Evolutionary conservation across 2,113 vertebrate genomes (phyloP).

Genomic region (Hydrolagus affinis): DNA sequence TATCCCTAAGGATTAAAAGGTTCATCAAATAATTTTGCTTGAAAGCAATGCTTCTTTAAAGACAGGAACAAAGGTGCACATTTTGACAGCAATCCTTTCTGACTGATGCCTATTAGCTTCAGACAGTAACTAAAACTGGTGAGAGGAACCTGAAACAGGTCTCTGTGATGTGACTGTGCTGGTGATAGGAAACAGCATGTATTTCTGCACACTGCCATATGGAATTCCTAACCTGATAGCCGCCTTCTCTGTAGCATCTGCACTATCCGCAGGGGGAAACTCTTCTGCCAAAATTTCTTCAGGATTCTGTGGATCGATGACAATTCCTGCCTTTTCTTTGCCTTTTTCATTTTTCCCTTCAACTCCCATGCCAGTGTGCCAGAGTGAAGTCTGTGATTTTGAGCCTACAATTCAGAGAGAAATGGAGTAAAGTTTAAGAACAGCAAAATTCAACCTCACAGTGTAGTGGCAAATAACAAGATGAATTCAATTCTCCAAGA

Average conservation of each 20-base stretch:
- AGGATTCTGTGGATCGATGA: slow-evolving; percentile 65
- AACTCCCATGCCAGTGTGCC: slow-evolving; percentile 74
- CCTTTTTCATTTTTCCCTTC: slow-evolving; percentile 68
- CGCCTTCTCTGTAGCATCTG: slow-evolving; percentile 78
- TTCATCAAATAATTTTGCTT: neutral
- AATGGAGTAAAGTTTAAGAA: neutral
- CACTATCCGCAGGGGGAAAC: slow-evolving; percentile 64
- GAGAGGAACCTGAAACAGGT: neutral
- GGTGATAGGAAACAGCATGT: neutral
- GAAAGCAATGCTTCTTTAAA: neutral
- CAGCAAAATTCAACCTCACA: neutral
- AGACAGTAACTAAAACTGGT: neutral
- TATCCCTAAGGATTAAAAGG: neutral
- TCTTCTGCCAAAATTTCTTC: slow-evolving; percentile 89
- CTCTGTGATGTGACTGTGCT: neutral
- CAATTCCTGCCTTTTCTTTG: slow-evolving; percentile 56
- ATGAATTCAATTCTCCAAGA: too few species aligned
- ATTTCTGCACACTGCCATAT: neutral
- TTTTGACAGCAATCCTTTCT: neutral
- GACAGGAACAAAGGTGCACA: neutral
- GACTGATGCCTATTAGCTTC: neutral
- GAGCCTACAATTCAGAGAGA: slow-evolving; percentile 61
- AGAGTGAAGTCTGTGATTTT: slow-evolving; percentile 83
- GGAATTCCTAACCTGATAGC: slow-evolving; percentile 78
- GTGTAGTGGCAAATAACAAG: neutral